Evolutionary conservation across 1,140 invertebrate species (phyloP).

Genomic region (Drosophila triauraria): DNA sequence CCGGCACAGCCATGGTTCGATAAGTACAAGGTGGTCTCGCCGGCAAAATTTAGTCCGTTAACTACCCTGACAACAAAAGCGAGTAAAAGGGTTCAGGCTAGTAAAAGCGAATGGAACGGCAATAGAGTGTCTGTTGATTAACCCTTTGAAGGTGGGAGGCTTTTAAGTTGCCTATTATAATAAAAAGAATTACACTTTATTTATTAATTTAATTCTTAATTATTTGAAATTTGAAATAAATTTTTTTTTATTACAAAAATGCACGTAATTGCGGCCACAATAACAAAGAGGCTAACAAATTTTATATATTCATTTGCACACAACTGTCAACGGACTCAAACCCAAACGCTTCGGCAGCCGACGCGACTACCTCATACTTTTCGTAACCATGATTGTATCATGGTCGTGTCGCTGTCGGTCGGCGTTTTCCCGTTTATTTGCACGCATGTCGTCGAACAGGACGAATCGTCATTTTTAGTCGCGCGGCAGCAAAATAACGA

Average conservation of each 20-base stretch:
- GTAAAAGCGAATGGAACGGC: not conserved
- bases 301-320: not conserved
- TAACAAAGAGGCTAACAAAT: too few species aligned
- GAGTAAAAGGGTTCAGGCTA: not conserved
- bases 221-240: too few species aligned
- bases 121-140: not conserved
- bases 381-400: not conserved
- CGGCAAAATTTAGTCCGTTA: not conserved
- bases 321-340: not conserved
- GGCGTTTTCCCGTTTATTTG: slow-evolving; percentile 66
- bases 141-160: not conserved
- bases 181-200: too few species aligned
- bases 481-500: slow-evolving; percentile 15
- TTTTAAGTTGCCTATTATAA: too few species aligned
- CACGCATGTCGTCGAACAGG: slow-evolving; percentile 79
- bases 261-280: too few species aligned
- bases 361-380: not conserved
- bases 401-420: slow-evolving; percentile 21
- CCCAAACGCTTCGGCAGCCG: not conserved
- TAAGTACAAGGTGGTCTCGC: slow-evolving; percentile 1
- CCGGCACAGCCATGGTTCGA: not conserved
- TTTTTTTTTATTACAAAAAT: too few species aligned
- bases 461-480: slow-evolving; percentile 58
- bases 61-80: too few species aligned
- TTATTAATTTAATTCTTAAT: too few species aligned